phyloP scores from a whole-genome alignment of 2,797 vertebrate species.

The Pangasius djambal region DNA sequence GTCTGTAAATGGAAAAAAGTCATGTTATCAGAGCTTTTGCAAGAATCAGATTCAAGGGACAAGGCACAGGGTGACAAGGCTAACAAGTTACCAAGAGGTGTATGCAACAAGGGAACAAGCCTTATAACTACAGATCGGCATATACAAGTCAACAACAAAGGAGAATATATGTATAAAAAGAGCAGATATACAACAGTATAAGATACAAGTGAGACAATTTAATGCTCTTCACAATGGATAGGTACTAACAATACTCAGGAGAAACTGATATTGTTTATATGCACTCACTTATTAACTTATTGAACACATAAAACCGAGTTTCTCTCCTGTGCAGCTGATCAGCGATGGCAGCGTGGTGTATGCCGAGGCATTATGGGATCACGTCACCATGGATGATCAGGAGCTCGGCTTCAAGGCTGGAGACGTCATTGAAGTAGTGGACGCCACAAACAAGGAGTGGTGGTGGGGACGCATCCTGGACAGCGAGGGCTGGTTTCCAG shows the following conservation, averaged over 20 bases:
- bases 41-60: background rate
- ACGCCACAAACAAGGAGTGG: slow-evolving; percentile 96
- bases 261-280: background rate
- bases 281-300: background rate
- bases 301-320: background rate
- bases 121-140: background rate
- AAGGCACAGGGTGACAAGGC: background rate
- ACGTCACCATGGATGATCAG: slow-evolving; percentile 97
- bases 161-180: background rate
- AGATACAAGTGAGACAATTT: background rate
- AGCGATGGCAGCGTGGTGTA: slow-evolving; percentile 92
- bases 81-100: background rate
- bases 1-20: background rate
- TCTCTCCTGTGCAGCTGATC: slow-evolving; percentile 81
- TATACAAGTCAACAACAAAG: background rate
- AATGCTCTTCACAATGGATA: background rate
- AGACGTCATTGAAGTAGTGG: slow-evolving; percentile 94
- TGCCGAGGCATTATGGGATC: slow-evolving; percentile 96
- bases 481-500: slow-evolving; percentile 95
- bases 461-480: slow-evolving; percentile 96
- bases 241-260: background rate
- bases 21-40: background rate
- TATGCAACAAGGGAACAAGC: background rate
- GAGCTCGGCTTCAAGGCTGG: slow-evolving; percentile 96
- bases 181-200: background rate